phyloP scores from a whole-genome alignment of 1,140 invertebrate genomes.

The Leptinotarsa lineolata region DNA sequence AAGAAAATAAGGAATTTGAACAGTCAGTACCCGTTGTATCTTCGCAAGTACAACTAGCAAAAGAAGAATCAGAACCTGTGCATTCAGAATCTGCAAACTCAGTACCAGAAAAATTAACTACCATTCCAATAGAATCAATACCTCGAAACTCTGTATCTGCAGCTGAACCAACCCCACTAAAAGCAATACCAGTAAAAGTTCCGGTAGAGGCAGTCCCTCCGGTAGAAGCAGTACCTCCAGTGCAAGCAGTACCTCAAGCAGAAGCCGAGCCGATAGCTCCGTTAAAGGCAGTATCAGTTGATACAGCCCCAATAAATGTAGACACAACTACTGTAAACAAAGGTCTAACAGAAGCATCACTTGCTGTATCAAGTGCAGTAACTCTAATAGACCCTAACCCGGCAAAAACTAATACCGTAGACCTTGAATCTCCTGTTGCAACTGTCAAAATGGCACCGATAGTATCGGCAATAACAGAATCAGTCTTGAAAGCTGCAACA shows the following conservation, averaged over 20 bases:
- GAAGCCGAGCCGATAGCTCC: background rate
- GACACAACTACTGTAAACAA: background rate
- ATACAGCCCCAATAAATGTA: background rate
- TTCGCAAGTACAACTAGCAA: background rate
- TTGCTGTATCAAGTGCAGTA: background rate
- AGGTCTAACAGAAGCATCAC: background rate
- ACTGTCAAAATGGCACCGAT: background rate
- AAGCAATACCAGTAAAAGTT: background rate
- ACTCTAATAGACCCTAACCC: background rate
- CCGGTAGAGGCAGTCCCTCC: slow-evolving; percentile 7
- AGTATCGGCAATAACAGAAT: background rate
- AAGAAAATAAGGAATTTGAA: background rate
- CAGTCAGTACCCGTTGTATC: background rate
- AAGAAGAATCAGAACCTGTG: slow-evolving; percentile 16
- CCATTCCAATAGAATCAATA: too few relatives aligned
- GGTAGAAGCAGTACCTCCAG: background rate
- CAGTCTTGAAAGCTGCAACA: background rate
- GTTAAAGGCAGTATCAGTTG: background rate
- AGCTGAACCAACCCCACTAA: background rate
- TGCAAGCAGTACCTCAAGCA: background rate
- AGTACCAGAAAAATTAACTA: slow-evolving; percentile 11
- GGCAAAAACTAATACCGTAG: too few relatives aligned
- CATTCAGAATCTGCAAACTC: background rate
- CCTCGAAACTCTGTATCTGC: background rate
- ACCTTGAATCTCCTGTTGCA: background rate